Evolutionary conservation across 2,888 invertebrate genomes (phyloP).

Genomic region (Chymomyza procnemis): DNA sequence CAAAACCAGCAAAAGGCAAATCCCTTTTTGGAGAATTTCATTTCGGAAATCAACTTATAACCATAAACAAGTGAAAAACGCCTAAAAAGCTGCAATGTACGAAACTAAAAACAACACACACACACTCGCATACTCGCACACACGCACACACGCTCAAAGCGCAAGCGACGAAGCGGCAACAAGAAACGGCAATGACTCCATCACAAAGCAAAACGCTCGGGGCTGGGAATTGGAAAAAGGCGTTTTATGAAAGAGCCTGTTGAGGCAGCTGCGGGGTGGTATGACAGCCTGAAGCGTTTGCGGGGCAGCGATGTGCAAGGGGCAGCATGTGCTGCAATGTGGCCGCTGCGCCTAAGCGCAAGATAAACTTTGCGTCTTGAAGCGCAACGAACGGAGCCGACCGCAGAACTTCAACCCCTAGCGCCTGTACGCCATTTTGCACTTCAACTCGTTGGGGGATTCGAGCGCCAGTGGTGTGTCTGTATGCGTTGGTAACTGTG

Average conservation of each 20-base stretch:
- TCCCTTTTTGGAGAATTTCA: conserved; percentile 54
- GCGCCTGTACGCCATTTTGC: conserved; percentile 53
- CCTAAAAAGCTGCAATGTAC: conserved; percentile 40
- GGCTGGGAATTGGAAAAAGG: conserved; percentile 9
- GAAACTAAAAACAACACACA: neutral
- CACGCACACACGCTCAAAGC: neutral
- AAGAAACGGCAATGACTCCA: neutral
- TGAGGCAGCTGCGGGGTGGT: conserved; percentile 23
- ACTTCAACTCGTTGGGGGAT: conserved; percentile 56
- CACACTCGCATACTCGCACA: too few relatives aligned
- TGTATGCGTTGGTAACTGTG: conserved; percentile 2
- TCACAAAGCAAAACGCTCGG: neutral
- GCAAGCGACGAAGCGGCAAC: neutral
- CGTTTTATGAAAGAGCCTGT: conserved; percentile 41
- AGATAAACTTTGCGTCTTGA: conserved; percentile 65
- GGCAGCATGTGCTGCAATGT: conserved; percentile 3
- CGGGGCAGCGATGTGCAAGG: neutral
- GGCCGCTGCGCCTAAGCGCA: conserved; percentile 46
- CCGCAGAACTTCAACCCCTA: conserved; percentile 30
- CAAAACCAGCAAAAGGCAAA: conserved; percentile 28
- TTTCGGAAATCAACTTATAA: conserved; percentile 67
- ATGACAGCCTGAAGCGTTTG: too few relatives aligned
- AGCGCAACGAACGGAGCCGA: conserved; percentile 42
- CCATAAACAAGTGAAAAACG: conserved; percentile 64
- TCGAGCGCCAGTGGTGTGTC: conserved; percentile 49